phyloP scores from a whole-genome alignment of 2,888 invertebrate genomes.

The Camponotus fellah region DNA sequence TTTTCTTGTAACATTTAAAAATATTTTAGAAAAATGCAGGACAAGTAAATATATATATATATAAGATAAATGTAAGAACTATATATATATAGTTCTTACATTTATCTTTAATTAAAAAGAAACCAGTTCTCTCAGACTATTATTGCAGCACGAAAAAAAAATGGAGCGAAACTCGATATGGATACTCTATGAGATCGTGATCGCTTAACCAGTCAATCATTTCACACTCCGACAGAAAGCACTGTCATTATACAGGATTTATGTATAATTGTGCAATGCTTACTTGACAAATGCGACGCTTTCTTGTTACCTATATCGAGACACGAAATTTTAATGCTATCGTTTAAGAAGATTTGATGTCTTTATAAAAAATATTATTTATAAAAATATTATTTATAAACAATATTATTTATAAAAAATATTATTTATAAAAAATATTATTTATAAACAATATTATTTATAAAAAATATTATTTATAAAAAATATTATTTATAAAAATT shows the following conservation, averaged over 20 bases:
- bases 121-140: background rate
- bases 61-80: too few relatives aligned
- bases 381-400: too few relatives aligned
- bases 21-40: background rate
- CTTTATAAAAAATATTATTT: background rate
- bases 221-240: conserved; percentile 25
- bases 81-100: background rate
- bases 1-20: background rate
- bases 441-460: too few relatives aligned
- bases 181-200: background rate
- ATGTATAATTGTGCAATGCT: conserved; percentile 20
- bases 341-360: conserved; percentile 2
- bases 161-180: background rate
- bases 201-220: conserved; percentile 25
- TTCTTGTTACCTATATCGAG: background rate
- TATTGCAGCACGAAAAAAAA: background rate
- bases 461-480: too few relatives aligned
- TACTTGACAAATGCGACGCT: conserved; percentile 7
- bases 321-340: background rate
- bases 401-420: too few relatives aligned
- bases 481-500: too few relatives aligned
- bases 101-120: background rate
- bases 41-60: background rate
- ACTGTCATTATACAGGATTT: conserved; percentile 20
- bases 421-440: background rate